Evolutionary conservation across 2,888 invertebrate species (phyloP), one percentile per base, ranked within the genome.

Genomic region (Oligia strigilis): DNA sequence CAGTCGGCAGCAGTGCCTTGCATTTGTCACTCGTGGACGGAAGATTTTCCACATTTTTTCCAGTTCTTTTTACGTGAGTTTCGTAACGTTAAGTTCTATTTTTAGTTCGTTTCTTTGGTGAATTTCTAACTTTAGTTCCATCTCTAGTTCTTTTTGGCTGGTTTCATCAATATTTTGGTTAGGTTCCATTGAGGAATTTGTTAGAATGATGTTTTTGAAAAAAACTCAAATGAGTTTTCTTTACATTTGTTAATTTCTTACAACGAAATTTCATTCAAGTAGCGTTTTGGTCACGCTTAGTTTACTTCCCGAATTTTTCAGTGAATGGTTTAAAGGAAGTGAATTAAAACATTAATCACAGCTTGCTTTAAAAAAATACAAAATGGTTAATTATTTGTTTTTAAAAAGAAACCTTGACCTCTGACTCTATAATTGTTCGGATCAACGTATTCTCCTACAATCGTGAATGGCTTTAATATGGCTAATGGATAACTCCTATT

Each of bases 1-100:
- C 84, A 83, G 85, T 86, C 84, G 77, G 86, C 72, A 60, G 13
- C 62, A 40, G 81, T 72, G 70, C 74, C 36, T 76, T 80, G 55
- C 60, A 52, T 19, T 17, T 19, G 62, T 75, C 75, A 75, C 82
- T 87, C 87, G 89, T 77, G 19, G 0, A 71, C 60, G 13, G 14
- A 65, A 80, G 69, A 64, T 55, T 73, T 58, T 67, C 49, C 29
- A 55, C 74, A 64, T 58, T 64, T 75, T 81, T 72, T 58, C 55
- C 64, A 72, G 69, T 67, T 78, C 67, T 76, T 72, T 76, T 77
- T 78, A 78, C 81, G 86, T 88, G 77, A 89, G 87, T 87, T 82
- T 84, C 80, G 46, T 81, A 83, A 83, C 75, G 4, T n/a, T 72
- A 40, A n/a, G 14, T 52, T 75, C 6, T 81, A 81, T 83, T 79